Percentiles rank a stretch among this genome's conserved stretches.
These are phyloP conservation scores for Monochamus saltuarius DNA, from an alignment of 1,140 invertebrate genomes.

Conservation along the genomic window DNA sequence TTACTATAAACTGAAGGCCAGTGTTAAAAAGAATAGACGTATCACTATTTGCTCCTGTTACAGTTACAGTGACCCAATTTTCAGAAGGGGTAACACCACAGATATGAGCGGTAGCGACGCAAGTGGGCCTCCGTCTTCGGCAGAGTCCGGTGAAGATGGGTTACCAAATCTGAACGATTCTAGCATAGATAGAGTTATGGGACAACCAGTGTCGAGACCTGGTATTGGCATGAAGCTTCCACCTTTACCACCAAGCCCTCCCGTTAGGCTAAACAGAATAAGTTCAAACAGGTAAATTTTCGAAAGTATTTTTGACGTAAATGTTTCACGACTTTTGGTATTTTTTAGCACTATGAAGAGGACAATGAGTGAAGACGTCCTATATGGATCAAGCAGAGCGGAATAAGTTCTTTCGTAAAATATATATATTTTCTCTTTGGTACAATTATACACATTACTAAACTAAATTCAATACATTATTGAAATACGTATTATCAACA, in stretches of 20 bases:
- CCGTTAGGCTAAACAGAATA: slow-evolving; percentile 19
- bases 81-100: slow-evolving; percentile 32
- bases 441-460: no score
- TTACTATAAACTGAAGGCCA: neutral
- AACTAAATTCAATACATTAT: no score
- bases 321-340: neutral
- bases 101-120: slow-evolving; percentile 37
- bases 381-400: neutral
- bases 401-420: slow-evolving; percentile 13
- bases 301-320: no score
- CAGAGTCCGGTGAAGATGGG: slow-evolving; percentile 40
- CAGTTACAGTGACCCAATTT: slow-evolving; percentile 49
- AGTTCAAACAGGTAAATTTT: slow-evolving; percentile 7
- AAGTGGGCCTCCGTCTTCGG: slow-evolving; percentile 44
- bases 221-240: slow-evolving; percentile 42
- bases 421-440: no score
- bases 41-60: slow-evolving; percentile 14
- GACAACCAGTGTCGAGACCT: slow-evolving; percentile 44
- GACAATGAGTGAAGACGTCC: slow-evolving; percentile 28
- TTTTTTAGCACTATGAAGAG: slow-evolving; percentile 25
- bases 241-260: slow-evolving; percentile 46
- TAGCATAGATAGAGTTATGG: slow-evolving; percentile 48
- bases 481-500: no score
- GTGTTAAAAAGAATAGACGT: neutral
- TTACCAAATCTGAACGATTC: slow-evolving; percentile 35